Percentiles rank a stretch among this genome's conserved stretches.
Conservation (phyloP, 2,888 invertebrate species). For the Ochropleura leucogaster region DNA sequence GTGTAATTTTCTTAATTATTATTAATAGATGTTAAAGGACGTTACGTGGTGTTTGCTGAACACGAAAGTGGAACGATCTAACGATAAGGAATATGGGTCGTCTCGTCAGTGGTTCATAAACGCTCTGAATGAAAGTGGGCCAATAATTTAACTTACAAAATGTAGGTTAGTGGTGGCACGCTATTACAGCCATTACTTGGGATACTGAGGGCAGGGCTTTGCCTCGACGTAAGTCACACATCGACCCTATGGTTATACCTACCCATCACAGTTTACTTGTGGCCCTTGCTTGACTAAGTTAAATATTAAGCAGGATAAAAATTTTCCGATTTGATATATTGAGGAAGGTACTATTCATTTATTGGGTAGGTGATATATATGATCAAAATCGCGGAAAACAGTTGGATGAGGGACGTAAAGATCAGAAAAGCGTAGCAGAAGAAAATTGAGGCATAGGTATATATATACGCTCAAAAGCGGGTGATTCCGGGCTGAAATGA, state of each 20-base stretch:
- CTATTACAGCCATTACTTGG: conserved; percentile 74
- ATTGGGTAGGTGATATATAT: too few species aligned
- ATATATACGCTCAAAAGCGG: too few species aligned
- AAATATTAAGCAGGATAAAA: conserved; percentile 50
- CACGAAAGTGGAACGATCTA: conserved; percentile 84
- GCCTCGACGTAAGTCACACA: conserved; percentile 19
- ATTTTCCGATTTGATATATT: conserved; percentile 31
- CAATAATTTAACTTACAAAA: conserved; percentile 82
- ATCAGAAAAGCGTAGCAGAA: too few species aligned
- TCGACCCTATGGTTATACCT: conserved; percentile 25
- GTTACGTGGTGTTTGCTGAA: conserved; percentile 73
- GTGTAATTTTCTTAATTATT: conserved; percentile 50
- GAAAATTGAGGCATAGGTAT: too few species aligned
- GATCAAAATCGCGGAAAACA: too few species aligned
- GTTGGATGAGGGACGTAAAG: too few species aligned
- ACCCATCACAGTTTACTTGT: conserved; percentile 46
- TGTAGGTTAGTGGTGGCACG: conserved; percentile 88
- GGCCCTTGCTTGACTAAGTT: conserved; percentile 41
- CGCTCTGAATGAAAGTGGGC: conserved; percentile 81
- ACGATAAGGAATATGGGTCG: conserved; percentile 87
- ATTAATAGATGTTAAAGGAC: conserved; percentile 67
- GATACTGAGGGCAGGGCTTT: conserved; percentile 41
- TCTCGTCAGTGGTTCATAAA: conserved; percentile 76
- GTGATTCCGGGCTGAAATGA: too few species aligned
- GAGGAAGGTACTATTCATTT: not conserved